A percentile compares a stretch with the other conserved stretches of the same genome.
Evolutionary conservation across 2,797 vertebrate species (phyloP).

Genomic region (Hemibagrus guttatus): DNA sequence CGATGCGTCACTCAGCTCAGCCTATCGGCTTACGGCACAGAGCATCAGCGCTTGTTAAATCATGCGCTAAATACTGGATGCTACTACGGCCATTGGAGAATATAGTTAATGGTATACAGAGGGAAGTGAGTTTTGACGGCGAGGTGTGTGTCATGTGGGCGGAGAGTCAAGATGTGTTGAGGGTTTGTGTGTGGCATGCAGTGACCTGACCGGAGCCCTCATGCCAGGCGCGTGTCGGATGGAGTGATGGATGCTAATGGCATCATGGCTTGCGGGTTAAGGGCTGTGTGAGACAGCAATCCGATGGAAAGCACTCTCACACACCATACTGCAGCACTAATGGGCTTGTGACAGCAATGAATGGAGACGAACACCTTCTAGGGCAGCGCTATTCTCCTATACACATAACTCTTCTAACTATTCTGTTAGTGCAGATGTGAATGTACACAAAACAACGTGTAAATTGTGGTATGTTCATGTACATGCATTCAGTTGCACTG

Average conservation of each 20-base stretch:
- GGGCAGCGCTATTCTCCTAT: slow-evolving; percentile 4
- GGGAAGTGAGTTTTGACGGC: slow-evolving; percentile 24
- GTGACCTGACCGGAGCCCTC: slow-evolving; percentile 59
- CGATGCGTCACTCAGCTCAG: slow-evolving; percentile 69
- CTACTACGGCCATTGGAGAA: slow-evolving; percentile 15
- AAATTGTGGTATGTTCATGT: not conserved
- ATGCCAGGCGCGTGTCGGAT: slow-evolving; percentile 65
- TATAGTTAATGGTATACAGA: slow-evolving; percentile 21
- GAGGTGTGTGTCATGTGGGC: slow-evolving; percentile 50
- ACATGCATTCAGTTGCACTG: not conserved
- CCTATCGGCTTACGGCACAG: slow-evolving; percentile 52
- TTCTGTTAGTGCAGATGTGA: not conserved
- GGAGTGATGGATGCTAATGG: slow-evolving; percentile 52
- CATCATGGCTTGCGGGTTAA: slow-evolving; percentile 58
- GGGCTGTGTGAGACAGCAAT: slow-evolving; percentile 47
- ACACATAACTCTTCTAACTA: not conserved
- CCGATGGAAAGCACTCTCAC: slow-evolving; percentile 56
- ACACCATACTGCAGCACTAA: slow-evolving; percentile 58
- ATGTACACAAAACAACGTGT: not conserved
- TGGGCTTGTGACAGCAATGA: slow-evolving; percentile 55
- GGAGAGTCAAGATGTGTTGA: slow-evolving; percentile 48
- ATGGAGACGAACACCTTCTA: slow-evolving; percentile 35
- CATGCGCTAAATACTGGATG: slow-evolving; percentile 24
- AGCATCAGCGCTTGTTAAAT: slow-evolving; percentile 26
- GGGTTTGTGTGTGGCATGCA: slow-evolving; percentile 62